These are phyloP conservation scores for Peucedramus taeniatus DNA, from an alignment of 2,113 vertebrate genomes.

Conservation along the genomic window DNA sequence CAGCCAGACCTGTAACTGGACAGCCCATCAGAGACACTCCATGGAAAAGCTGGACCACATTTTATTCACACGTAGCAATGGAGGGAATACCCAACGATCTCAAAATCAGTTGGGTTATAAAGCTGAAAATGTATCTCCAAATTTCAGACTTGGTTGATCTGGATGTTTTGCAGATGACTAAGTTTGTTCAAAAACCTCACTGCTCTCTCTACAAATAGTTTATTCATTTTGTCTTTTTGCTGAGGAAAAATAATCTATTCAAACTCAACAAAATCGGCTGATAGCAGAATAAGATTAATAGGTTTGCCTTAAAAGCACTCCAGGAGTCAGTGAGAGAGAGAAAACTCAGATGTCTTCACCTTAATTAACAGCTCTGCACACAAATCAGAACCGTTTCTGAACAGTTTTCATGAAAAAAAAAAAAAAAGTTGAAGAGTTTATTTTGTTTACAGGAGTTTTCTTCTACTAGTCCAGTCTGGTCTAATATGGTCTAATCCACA, in stretches of 20 bases:
- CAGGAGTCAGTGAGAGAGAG: background rate
- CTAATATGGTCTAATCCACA: background rate
- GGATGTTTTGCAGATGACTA: background rate
- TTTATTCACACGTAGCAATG: background rate
- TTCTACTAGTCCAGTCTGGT: background rate
- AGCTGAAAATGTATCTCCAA: background rate
- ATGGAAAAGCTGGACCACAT: background rate
- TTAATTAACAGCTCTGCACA: background rate
- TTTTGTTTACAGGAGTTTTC: background rate
- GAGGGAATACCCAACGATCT: background rate
- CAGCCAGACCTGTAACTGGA: background rate
- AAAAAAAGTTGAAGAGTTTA: background rate
- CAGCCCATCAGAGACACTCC: background rate
- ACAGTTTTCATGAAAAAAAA: background rate
- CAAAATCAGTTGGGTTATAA: background rate
- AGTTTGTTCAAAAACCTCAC: background rate
- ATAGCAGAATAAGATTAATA: background rate
- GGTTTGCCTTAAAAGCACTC: background rate
- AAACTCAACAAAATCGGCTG: rapidly evolving
- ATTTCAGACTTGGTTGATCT: background rate
- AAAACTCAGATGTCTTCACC: background rate
- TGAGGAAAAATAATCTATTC: background rate
- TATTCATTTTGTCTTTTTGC: background rate
- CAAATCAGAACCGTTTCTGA: background rate
- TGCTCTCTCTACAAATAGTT: background rate